Base-by-base conservation (phyloP, 2,113 vertebrate species). In the Fulmarus glacialis region DNA sequence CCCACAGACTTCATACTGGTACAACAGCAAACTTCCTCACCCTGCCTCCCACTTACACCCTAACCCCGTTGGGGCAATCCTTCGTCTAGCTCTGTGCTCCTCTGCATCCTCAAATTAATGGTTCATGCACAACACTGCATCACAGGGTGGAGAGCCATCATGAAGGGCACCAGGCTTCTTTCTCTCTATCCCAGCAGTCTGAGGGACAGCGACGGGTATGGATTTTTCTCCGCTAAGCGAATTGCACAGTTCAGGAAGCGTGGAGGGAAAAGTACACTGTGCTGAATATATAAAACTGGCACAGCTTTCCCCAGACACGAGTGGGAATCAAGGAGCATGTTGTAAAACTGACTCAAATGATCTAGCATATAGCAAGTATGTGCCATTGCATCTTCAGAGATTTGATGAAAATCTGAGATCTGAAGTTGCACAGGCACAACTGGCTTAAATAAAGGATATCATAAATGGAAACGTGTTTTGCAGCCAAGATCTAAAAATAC, bases 181-280 rank as follows among this genome's bases (percentile, higher is more conserved):
- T 32, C 11, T 29, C 23, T 59, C 26, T 12, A 3, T 15, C n/a
- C 30, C 67, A 62, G 53, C 22, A 60, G 6, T 1, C 32, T 34
- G 8, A 17, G 15, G 18, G 15, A 11, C 2, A 2, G 15, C 8
- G 15, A 1, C 3, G 22, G 8, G 34, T 38, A 40, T 2, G 23
- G 43, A 29, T 43, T 78, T 83, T 78, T 17, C 52, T 59, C 4
- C 11, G 3, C 1, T 15, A 16, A 10, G 6, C 20, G 45, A 83
- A 56, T 62, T 58, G 10, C 59, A 34, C 4, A 12, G 30, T 6
- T 50, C 32, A 55, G 50, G 7, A 84, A 32, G 14, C 22, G 56
- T 2, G 3, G 47, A 63, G 22, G 29, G 38, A 26, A 73, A 81
- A 68, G 26, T 15, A 5, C 4, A 17, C 3, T 11, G 4, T 40